Conservation (phyloP, 1,140 invertebrate genomes). For the Drosophila chauvacae region DNA sequence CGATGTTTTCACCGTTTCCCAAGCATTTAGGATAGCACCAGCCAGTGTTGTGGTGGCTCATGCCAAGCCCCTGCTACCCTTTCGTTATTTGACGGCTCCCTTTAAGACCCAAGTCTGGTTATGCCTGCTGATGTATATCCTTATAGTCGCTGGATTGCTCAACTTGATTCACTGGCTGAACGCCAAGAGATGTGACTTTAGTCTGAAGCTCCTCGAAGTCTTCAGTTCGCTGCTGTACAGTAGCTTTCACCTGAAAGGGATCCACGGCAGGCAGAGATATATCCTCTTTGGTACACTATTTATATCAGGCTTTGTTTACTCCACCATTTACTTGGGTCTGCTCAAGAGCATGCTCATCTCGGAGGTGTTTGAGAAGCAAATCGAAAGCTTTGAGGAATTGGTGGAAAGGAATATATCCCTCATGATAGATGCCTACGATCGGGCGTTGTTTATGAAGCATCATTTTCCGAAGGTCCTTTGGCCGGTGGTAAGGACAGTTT, state of each 20-base stretch:
- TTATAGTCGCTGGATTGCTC: constrained; percentile 35
- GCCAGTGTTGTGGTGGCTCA: constrained; percentile 56
- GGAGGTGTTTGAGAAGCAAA: constrained; percentile 50
- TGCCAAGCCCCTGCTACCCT: constrained; percentile 36
- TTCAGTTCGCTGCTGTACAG: constrained; percentile 45
- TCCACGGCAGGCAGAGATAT: constrained; percentile 41
- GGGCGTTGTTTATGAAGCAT: constrained; percentile 18
- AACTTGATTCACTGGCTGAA: constrained; percentile 51
- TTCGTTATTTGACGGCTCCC: constrained; percentile 51
- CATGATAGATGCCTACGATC: constrained; percentile 51
- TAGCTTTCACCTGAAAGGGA: constrained; percentile 22
- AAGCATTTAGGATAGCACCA: constrained; percentile 33
- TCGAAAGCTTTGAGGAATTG: constrained; percentile 49
- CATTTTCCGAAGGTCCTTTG: constrained; percentile 39
- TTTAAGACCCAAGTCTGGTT: constrained; percentile 51
- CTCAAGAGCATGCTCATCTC: constrained; percentile 49
- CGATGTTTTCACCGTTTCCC: constrained; percentile 20
- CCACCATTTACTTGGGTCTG: constrained; percentile 52
- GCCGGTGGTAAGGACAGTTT: constrained; percentile 34
- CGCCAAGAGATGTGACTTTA: constrained; percentile 45
- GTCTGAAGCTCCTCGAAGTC: constrained; percentile 54
- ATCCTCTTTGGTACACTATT: constrained; percentile 53
- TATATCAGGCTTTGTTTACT: constrained; percentile 36
- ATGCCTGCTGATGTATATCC: constrained; percentile 34
- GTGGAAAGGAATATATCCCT: constrained; percentile 37